Evolutionary conservation across 2,888 invertebrate genomes (phyloP), one percentile per base, ranked within the genome.

Genomic region (Macaria liturata): DNA sequence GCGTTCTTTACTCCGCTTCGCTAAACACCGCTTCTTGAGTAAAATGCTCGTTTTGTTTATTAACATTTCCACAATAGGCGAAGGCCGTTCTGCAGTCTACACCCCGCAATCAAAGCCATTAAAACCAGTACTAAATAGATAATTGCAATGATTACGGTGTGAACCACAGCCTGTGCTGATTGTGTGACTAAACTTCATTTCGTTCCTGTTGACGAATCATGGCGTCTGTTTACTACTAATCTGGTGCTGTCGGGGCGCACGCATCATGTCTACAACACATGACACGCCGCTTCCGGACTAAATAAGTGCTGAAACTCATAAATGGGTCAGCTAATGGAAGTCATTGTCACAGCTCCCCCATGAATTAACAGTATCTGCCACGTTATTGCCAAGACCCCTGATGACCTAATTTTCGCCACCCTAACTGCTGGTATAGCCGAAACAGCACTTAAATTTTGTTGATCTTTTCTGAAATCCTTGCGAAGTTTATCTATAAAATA

Each of bases 251-350:
- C 30, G 40, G 50, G 49, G 51, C 47, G 30, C 55, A 59, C 61
- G 48, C 45, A 44, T 54, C 59, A 44, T 46, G 37, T 49, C 31
- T 43, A 49, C 40, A 56, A 56, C 60, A 55, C 60, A 55, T 62
- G 54, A 45, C 57, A 54, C 47, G 53, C 34, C 32, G 55, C 58
- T 61, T 68, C 63, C 62, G 61, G 54, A 57, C 56, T 55, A 56
- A 58, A 52, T 61, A 64, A 62, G 56, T 61, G 62, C 59, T 58
- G 64, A 62, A 65, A 60, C 50, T 63, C 54, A 59, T 72, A 72
- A 75, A 69, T 67, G 65, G 63, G 65, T 69, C 67, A 66, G 54
- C 65, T 74, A 72, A 74, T 73, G 64, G 69, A 67, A 61, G 64
- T 65, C 66, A 67, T 68, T 72, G 57, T 70, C 57, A 62, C 66